Percentiles rank a stretch among this genome's conserved stretches.
These are phyloP conservation scores for Irena cyanogastra DNA, from an alignment of 2,113 vertebrate species.

Conservation along the genomic window DNA sequence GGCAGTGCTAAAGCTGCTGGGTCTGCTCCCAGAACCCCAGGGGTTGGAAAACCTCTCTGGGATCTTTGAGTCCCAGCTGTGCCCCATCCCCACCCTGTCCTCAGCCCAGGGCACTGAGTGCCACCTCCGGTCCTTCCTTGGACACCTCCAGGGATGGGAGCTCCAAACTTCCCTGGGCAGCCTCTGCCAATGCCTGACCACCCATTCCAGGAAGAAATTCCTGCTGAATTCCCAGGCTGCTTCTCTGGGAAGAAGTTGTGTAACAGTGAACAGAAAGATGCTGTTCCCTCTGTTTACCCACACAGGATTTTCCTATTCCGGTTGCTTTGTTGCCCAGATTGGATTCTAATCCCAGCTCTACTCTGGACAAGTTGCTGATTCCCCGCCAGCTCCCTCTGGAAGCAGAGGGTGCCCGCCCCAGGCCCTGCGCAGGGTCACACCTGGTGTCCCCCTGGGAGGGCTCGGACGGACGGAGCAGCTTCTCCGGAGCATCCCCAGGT, in stretches of 20 bases:
- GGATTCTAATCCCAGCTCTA: neutral
- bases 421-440: neutral
- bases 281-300: neutral
- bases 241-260: neutral
- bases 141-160: neutral
- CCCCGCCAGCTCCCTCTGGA: neutral
- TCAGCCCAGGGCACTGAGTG: neutral
- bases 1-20: neutral
- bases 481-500: neutral
- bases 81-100: accelerated
- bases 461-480: neutral
- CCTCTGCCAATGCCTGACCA: accelerated
- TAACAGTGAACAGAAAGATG: neutral
- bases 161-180: neutral
- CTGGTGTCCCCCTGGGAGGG: neutral
- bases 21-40: neutral
- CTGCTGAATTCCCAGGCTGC: neutral
- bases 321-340: neutral
- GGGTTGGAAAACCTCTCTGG: accelerated
- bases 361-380: accelerated
- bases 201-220: neutral
- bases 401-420: neutral
- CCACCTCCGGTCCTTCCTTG: accelerated
- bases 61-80: neutral
- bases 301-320: neutral